Evolutionary conservation across 1,140 invertebrate genomes (phyloP).

Genomic region (Danaus plexippus): DNA sequence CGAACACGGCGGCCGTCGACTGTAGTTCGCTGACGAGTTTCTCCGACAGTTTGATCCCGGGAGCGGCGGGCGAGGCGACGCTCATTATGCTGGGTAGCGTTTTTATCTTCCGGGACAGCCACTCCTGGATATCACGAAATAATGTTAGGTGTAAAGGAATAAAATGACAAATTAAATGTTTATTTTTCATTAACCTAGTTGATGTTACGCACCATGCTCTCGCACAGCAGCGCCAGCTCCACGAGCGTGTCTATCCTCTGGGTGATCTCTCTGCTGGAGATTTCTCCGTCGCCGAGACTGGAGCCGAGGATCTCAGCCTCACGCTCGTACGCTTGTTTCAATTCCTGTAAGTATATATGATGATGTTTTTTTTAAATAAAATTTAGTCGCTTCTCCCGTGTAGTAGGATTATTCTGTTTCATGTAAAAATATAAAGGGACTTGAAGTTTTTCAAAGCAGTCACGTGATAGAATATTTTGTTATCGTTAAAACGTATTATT

Average conservation of each 20-base stretch:
- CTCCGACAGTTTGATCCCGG: slow-evolving; percentile 29
- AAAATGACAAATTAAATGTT: too few species aligned
- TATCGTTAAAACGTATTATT: too few species aligned
- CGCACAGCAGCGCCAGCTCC: slow-evolving; percentile 89
- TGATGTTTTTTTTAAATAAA: too few species aligned
- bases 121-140: slow-evolving; percentile 36
- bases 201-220: slow-evolving; percentile 87
- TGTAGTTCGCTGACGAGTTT: slow-evolving; percentile 71
- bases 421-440: too few species aligned
- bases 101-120: slow-evolving; percentile 41
- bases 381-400: too few species aligned
- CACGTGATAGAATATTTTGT: too few species aligned
- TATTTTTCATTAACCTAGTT: too few species aligned
- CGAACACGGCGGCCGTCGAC: slow-evolving; percentile 84
- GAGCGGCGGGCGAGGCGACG: slow-evolving; percentile 29
- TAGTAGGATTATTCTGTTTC: too few species aligned
- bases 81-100: slow-evolving; percentile 30
- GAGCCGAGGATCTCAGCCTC: slow-evolving; percentile 94
- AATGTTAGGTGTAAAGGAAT: neutral
- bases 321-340: slow-evolving; percentile 71
- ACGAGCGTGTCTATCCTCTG: slow-evolving; percentile 83
- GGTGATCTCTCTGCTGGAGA: slow-evolving; percentile 88
- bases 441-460: too few species aligned
- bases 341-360: slow-evolving; percentile 34
- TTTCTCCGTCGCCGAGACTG: slow-evolving; percentile 88